Evolutionary conservation across 2,888 invertebrate species (phyloP), one percentile per base, ranked within the genome.

Genomic region (Pseudeuparius sepicola): DNA sequence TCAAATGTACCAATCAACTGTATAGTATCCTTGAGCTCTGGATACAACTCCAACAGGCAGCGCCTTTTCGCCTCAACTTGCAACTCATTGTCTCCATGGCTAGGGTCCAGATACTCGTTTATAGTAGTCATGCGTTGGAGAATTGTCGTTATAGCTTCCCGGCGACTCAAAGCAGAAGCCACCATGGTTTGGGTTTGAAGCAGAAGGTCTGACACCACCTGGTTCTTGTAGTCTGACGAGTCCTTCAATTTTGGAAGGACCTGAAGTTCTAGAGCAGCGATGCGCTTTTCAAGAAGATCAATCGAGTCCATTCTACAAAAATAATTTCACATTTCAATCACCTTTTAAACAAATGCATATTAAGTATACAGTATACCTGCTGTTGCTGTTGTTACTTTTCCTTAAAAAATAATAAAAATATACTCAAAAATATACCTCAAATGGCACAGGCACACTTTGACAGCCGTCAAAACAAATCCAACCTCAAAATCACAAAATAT

Each of bases 81-180:
- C 23, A 67, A 39, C 35, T 64, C 61, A 20, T 47, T 51, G 27
- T 64, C 64, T 24, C 64, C 65, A 39, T 55, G 59, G 32, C 50
- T 51, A 2, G 65, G 63, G 44, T 68, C 62, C 30, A 68, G 51
- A 42, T 64, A 65, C 10, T 59, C 57, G 39, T 67, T 67, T 16
- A 70, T 56, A 41, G 63, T 63, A 2, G 59, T 58, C 48, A 69
- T 53, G 33, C 65, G 56, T 43, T 64, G 59, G 25, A 67, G 52
- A 24, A 66, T 57, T 1, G 54, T 50, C 26, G 61, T 64, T 11
- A 65, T 57, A 11, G 64, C 63, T 40, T 70, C 67, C 24, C 68
- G 59, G 32, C 68, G 67, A 38, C 66, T 67, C 11, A 69, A 44
- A 2, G 69, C 67, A 4, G 69, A 65, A 3, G 63, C 58, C 15